phyloP scores from a whole-genome alignment of 2,888 invertebrate genomes.

The Hirtodrosophila duncani region DNA sequence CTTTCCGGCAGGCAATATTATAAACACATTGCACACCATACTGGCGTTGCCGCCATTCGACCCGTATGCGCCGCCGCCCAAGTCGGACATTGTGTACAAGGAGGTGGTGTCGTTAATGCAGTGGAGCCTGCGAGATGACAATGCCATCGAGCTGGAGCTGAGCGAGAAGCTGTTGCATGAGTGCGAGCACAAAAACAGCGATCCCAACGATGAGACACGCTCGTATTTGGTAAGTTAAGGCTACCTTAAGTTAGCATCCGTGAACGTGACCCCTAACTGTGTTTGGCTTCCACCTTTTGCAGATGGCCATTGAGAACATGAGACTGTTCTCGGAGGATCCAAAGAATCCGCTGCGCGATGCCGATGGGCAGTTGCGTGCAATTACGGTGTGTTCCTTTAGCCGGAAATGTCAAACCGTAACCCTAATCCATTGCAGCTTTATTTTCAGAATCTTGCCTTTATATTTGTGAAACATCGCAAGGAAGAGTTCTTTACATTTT shows the following conservation, averaged over 20 bases:
- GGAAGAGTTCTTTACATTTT: constrained; percentile 76
- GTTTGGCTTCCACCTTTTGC: not conserved
- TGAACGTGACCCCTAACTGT: not conserved
- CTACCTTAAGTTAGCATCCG: not conserved
- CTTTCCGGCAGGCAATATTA: constrained; percentile 63
- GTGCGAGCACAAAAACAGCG: constrained; percentile 51
- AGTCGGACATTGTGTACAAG: constrained; percentile 72
- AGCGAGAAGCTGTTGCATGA: constrained; percentile 70
- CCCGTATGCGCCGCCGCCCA: constrained; percentile 68
- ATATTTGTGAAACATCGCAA: constrained; percentile 74
- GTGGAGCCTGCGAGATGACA: constrained; percentile 73
- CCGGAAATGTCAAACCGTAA: constrained; percentile 30
- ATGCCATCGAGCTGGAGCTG: constrained; percentile 71
- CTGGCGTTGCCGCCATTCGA: constrained; percentile 73
- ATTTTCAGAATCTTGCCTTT: constrained; percentile 73
- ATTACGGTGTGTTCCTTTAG: constrained; percentile 59
- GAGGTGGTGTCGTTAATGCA: constrained; percentile 74
- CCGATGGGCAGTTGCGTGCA: constrained; percentile 67
- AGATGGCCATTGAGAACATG: constrained; percentile 67
- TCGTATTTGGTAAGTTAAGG: constrained; percentile 62
- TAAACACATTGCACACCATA: constrained; percentile 67
- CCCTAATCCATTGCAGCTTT: constrained; percentile 61
- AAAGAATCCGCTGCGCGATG: constrained; percentile 57
- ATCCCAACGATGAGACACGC: constrained; percentile 62
- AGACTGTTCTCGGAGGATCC: constrained; percentile 61